A percentile compares a stretch with the other conserved stretches of the same genome.
Evolutionary conservation across 2,113 vertebrate species (phyloP).

Genomic region (Limanda limanda): DNA sequence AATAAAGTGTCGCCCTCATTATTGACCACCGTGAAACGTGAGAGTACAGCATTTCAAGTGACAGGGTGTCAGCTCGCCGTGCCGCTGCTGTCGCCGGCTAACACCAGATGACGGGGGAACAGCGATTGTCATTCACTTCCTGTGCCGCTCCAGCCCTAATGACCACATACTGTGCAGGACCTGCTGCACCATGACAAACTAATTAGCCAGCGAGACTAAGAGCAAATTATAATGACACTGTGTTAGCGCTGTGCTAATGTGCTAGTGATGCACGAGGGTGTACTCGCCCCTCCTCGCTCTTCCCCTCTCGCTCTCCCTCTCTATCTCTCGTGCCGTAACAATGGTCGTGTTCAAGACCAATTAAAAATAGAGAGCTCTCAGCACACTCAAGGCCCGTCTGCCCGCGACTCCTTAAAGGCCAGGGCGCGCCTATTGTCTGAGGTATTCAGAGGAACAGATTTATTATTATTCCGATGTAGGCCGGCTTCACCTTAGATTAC

Average conservation of each 20-base stretch:
- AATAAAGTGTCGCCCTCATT: constrained; percentile 27
- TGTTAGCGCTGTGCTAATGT: constrained; percentile 74
- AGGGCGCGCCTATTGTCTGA: constrained; percentile 64
- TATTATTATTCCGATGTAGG: constrained; percentile 80
- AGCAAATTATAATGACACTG: constrained; percentile 78
- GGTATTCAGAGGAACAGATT: constrained; percentile 75
- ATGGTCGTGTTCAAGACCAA: constrained; percentile 73
- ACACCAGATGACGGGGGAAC: constrained; percentile 42
- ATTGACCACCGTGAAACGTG: constrained; percentile 42
- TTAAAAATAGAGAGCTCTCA: constrained; percentile 77
- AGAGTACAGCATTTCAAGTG: constrained; percentile 35
- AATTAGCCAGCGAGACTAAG: constrained; percentile 77
- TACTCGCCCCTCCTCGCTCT: constrained; percentile 43
- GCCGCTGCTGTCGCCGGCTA: constrained; percentile 17
- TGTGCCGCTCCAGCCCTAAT: constrained; percentile 54
- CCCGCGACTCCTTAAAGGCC: constrained; percentile 74
- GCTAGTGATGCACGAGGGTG: constrained; percentile 58
- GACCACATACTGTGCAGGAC: constrained; percentile 66
- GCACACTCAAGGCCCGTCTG: constrained; percentile 61
- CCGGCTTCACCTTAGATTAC: constrained; percentile 76
- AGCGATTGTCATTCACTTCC: constrained; percentile 55
- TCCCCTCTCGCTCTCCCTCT: constrained; percentile 5
- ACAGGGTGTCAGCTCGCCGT: constrained; percentile 19
- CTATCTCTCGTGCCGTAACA: constrained; percentile 61
- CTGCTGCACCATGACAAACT: constrained; percentile 73